Base-by-base conservation (phyloP, 2,797 vertebrate species). In the Acanthurus tractus region DNA sequence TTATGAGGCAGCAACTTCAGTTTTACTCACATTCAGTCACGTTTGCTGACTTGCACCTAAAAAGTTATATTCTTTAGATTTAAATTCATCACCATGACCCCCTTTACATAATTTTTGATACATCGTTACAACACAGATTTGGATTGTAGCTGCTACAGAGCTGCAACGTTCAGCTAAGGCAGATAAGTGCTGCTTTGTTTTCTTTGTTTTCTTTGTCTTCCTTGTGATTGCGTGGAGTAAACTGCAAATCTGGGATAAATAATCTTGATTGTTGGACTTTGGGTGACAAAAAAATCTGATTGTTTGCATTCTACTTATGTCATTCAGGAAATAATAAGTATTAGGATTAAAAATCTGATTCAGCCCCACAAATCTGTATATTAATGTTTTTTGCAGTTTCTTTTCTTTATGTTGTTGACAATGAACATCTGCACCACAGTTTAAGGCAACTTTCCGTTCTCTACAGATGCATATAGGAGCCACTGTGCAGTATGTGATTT, bases 401-500 rank as follows among this genome's bases (percentile, higher is more conserved):
- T 4, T 29, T 45, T 25, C 42, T 22, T 17, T 4, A 46, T 18
- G 13, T 34, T 62, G 50, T 20, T 7, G 5, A 18, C 7, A 18
- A 22, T 53, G 38, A 40, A 45, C 42, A 59, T 72, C 61, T 48
- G 58, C 42, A 5, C 46, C 23, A 18, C 49, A 56, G 53, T 66
- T 64, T n/a, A 20, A 44, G 9, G 22, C 42, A 14, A 34, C 44
- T 53, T 59, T 74, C 69, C 22, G 29, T 52, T 45, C 49, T 56
- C 50, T 17, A 25, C 55, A 44, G 7, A 36, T 25, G 15, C 64
- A 67, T 25, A 55, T 71, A 45, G 46, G 53, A 82, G 57, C 29
- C 54, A 62, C 71, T 77, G 82, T 81, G 34, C 74, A 45, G 15
- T 23, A 54, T 46, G 63, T 70, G 67, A 25, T 81, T 73, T 80